Evolutionary conservation across 1,140 invertebrate species (phyloP).

Genomic region (Drosophila orosa): DNA sequence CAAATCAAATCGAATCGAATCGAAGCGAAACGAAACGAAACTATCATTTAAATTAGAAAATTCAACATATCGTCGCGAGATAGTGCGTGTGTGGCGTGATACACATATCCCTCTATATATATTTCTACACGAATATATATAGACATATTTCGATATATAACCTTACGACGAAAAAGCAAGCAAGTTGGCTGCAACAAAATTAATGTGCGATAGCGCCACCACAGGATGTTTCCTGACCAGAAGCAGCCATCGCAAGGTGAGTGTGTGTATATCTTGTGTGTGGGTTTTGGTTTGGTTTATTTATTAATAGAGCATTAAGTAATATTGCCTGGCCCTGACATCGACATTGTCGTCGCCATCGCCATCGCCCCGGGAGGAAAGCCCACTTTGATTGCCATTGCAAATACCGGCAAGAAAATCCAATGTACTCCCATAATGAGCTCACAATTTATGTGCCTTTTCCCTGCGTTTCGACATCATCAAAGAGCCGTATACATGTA

Average conservation of each 20-base stretch:
- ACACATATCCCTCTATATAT: constrained; percentile 21
- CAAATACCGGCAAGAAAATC: neutral
- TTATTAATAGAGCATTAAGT: constrained; percentile 52
- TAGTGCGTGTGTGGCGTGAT: constrained; percentile 14
- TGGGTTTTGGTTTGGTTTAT: constrained; percentile 25
- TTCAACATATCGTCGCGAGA: constrained; percentile 24
- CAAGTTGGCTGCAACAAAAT: constrained; percentile 83
- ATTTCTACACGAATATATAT: constrained; percentile 21
- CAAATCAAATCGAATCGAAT: constrained; percentile 27
- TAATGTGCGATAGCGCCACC: constrained; percentile 89
- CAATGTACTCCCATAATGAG: constrained; percentile 20
- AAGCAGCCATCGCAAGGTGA: constrained; percentile 86
- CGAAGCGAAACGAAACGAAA: constrained; percentile 33
- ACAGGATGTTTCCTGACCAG: constrained; percentile 88
- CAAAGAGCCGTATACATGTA: neutral
- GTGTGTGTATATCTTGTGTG: constrained; percentile 41
- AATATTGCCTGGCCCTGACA: constrained; percentile 33
- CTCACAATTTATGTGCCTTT: constrained; percentile 8
- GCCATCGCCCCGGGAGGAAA: neutral
- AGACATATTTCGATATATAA: constrained; percentile 40
- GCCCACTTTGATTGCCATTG: neutral
- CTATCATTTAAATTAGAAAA: constrained; percentile 67
- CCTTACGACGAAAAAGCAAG: constrained; percentile 21
- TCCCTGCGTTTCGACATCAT: neutral
- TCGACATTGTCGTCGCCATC: neutral